Evolutionary conservation across 2,113 vertebrate species (phyloP), one percentile per base, ranked within the genome.

Genomic region (Crotalus helleri): DNA sequence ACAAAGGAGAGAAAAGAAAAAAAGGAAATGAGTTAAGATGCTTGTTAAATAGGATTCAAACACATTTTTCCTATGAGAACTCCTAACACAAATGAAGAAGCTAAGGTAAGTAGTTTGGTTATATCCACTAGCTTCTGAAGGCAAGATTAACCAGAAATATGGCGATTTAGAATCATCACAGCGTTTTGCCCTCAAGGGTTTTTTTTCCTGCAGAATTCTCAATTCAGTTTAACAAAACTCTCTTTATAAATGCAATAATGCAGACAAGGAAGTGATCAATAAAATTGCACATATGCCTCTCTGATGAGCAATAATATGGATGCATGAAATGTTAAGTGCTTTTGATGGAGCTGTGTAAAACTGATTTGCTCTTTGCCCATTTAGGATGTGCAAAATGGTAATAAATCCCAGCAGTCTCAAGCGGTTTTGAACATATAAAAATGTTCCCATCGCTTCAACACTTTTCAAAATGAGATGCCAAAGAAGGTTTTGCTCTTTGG

Each of bases 291-390:
- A 88, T 91, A 94, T 90, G 53, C 92, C 64, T 93, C 87, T 95
- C 90, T 53, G 89, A 53, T 95, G 90, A 94, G 89, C 94, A 94
- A 94, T 95, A 93, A 92, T 81, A 61, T 89, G 59, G 69, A 93
- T 87, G 93, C 93, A 93, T 89, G 93, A 91, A 92, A 89, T 91
- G 92, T 95, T 91, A 96, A 96, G 92, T 94, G 96, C 94, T 96
- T 94, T 93, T 94, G 94, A 96, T 93, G 96, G 93, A 95, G 94
- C 90, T 91, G 94, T 3, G 1, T 89, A 46, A 64, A 96, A 94
- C 86, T 86, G 92, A 94, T 95, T 94, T 96, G 91, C 92, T 91
- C 91, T 59, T 39, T 91, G 91, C 59, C 91, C 93, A 95, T 86
- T 57, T 92, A 88, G 87, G 57, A 90, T 53, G 90, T 89, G 90